Evolutionary conservation across 2,888 invertebrate species (phyloP), one percentile per base, ranked within the genome.

Genomic region (Synergus japonicus): DNA sequence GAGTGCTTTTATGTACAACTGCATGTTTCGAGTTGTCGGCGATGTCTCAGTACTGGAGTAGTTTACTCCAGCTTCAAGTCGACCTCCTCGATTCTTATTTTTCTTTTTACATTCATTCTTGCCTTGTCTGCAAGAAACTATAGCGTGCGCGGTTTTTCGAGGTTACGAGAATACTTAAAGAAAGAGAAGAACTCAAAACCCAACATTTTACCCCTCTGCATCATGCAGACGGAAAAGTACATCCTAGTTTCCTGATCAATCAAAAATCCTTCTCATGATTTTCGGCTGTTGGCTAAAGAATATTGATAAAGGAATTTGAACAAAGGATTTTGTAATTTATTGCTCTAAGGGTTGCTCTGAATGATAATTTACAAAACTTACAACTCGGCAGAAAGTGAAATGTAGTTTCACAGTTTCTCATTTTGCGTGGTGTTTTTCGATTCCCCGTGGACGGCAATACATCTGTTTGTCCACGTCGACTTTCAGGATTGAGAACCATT

Each of bases 381-480:
- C n/a, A 58, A 58, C 18, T 12, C 12, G 13, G 63, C 22, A 63
- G 12, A 22, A 63, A 29, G 22, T 29, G 29, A 63, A 22, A 29
- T 13, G 7, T 29, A 4, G 12, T 22, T 63, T 63, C 18, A 5
- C 12, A 10, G 63, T 29, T 13, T 63, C 63, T 63, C 22, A 63
- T 63, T 63, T 29, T 1, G 3, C 1, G 29, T 63, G 18, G 29
- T 63, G 12, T 82, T 81, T 82, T 82, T 66, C 54, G 18, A 78
- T 66, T 89, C 89, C 87, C 90, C 85, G 87, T 83, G 89, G 89
- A 89, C 88, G 84, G 84, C 83, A 85, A 83, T 89, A 89, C 88
- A 90, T 91, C 89, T 91, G 91, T 91, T 91, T 91, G 89, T 91
- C 88, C 89, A 91, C 88, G 90, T 90, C 88, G 88, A 86, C 88